Evolutionary conservation across 2,113 vertebrate species (phyloP).

Genomic region (Ursus arctos): DNA sequence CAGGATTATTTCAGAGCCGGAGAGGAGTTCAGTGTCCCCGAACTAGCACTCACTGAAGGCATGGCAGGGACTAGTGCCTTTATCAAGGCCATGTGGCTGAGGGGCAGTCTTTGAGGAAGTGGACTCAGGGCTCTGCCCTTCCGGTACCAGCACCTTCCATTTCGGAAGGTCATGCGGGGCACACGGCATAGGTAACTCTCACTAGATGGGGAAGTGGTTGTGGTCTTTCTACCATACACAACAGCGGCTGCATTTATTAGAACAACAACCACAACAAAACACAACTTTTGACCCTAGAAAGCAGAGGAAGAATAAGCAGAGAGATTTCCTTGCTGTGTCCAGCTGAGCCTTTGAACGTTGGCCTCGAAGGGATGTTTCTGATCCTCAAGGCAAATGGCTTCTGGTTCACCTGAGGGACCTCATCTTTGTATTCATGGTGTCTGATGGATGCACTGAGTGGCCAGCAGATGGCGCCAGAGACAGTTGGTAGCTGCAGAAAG

Average conservation of each 20-base stretch:
- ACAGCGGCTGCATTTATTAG: neutral
- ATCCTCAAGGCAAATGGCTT: neutral
- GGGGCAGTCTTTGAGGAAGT: neutral
- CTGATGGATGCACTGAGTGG: neutral
- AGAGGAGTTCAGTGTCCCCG: neutral
- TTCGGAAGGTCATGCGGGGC: too few species aligned
- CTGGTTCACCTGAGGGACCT: neutral
- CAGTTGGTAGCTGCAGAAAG: neutral
- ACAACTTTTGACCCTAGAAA: neutral
- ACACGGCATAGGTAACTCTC: fast-evolving
- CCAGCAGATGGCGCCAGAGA: constrained; percentile 81
- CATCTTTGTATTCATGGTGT: neutral
- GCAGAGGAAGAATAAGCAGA: neutral
- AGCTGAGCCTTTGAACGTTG: neutral
- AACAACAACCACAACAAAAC: neutral
- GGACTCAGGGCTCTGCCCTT: too few species aligned
- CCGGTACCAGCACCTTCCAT: neutral
- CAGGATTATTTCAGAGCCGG: neutral
- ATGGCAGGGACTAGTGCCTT: neutral
- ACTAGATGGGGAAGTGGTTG: neutral
- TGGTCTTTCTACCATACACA: neutral
- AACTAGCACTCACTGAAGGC: neutral
- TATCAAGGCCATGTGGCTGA: neutral
- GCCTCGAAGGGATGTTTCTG: neutral
- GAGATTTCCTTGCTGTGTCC: neutral